Evolutionary conservation across 2,888 invertebrate species (phyloP).

Genomic region (Neelides folsomi): DNA sequence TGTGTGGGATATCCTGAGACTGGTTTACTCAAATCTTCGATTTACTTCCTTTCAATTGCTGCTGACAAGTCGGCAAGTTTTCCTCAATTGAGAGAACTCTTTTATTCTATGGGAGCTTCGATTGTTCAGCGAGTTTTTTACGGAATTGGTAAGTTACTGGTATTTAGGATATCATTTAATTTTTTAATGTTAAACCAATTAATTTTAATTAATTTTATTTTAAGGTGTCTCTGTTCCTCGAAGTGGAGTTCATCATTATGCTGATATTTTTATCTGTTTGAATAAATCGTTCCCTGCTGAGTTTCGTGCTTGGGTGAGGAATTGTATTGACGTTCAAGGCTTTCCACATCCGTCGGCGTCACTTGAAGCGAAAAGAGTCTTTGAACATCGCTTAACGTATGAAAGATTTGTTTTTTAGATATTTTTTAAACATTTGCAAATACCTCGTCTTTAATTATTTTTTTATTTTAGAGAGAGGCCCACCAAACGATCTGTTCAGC

Average conservation of each 20-base stretch:
- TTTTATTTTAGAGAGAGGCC: constrained; percentile 23
- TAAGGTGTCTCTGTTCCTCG: constrained; percentile 25
- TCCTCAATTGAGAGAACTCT: too few relatives aligned
- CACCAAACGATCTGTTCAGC: constrained; percentile 27
- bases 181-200: constrained; percentile 3
- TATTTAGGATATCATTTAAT: background rate
- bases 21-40: too few relatives aligned
- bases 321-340: constrained; percentile 20
- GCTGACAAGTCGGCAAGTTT: too few relatives aligned
- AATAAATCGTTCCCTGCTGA: constrained; percentile 21
- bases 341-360: constrained; percentile 16
- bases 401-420: too few relatives aligned
- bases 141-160: background rate
- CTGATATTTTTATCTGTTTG: constrained; percentile 25
- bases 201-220: constrained; percentile 12
- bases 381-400: too few relatives aligned
- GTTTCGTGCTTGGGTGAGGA: constrained; percentile 27
- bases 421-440: too few relatives aligned
- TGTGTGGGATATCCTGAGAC: too few relatives aligned
- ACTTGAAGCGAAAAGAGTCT: too few relatives aligned
- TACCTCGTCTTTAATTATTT: too few relatives aligned
- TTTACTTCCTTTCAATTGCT: too few relatives aligned
- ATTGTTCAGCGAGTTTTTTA: too few relatives aligned
- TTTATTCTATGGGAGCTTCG: too few relatives aligned
- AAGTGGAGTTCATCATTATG: constrained; percentile 26